phyloP scores from a whole-genome alignment of 2,113 vertebrate genomes.

The Colaptes auratus region DNA sequence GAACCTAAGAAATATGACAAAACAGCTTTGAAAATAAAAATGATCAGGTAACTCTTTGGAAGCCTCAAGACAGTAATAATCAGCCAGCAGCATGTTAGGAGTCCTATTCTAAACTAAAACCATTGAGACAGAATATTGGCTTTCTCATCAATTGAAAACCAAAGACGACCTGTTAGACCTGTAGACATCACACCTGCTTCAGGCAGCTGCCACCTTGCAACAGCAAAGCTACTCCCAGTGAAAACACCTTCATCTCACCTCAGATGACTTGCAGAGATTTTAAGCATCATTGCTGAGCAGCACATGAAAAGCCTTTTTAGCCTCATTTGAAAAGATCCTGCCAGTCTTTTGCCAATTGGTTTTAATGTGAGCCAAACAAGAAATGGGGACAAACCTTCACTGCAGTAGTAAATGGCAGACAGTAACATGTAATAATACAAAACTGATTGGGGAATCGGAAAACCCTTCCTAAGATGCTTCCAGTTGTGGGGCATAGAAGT shows the following conservation, averaged over 20 bases:
- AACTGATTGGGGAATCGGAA: not conserved
- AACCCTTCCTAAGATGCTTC: not conserved
- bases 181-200: not conserved
- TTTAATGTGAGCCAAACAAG: not conserved
- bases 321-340: not conserved
- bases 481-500: no score
- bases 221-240: not conserved
- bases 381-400: not conserved
- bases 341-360: not conserved
- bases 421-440: not conserved
- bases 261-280: not conserved
- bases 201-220: fast-evolving
- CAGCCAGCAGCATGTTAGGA: not conserved
- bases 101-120: not conserved
- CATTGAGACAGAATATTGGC: not conserved
- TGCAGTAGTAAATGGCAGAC: not conserved
- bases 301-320: not conserved
- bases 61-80: not conserved
- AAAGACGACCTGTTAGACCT: not conserved
- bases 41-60: not conserved
- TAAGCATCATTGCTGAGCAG: not conserved
- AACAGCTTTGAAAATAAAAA: not conserved
- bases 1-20: not conserved
- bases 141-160: not conserved
- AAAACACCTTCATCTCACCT: not conserved